These are phyloP conservation scores for Cirrhinus molitorella DNA, from an alignment of 2,797 vertebrate genomes.

Conservation along the genomic window DNA sequence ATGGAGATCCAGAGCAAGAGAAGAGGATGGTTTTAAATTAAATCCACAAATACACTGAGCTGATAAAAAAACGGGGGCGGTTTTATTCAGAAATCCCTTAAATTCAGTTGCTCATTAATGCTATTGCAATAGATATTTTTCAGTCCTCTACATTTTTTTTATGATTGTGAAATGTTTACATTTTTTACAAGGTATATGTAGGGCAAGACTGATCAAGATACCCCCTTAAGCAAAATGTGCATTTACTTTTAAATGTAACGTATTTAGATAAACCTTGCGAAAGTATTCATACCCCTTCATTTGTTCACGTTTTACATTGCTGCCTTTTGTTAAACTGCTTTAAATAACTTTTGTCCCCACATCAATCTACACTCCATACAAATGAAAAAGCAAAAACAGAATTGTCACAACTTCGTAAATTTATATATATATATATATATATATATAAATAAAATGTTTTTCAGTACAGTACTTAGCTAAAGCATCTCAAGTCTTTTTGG, in stretches of 20 bases:
- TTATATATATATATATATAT: too few relatives aligned
- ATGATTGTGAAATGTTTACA: background rate
- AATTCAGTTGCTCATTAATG: background rate
- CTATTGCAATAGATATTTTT: background rate
- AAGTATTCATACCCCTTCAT: too few relatives aligned
- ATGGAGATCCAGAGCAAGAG: slow-evolving; percentile 5
- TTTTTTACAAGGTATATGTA: too few relatives aligned
- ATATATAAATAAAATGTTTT: too few relatives aligned
- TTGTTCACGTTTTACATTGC: too few relatives aligned
- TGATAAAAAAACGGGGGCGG: background rate
- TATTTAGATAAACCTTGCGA: background rate
- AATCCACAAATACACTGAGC: background rate
- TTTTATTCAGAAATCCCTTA: background rate
- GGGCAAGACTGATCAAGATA: background rate
- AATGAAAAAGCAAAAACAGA: too few relatives aligned
- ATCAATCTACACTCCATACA: too few relatives aligned
- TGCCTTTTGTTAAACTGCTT: too few relatives aligned
- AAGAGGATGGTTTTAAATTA: slow-evolving; percentile 20
- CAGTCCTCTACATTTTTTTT: background rate
- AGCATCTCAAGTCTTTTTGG: too few relatives aligned
- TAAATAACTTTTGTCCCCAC: too few relatives aligned
- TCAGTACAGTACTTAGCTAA: too few relatives aligned
- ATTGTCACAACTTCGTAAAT: too few relatives aligned
- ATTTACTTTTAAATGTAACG: background rate
- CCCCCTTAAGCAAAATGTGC: background rate